phyloP scores from a whole-genome alignment of 2,797 vertebrate species.

The Sarcoramphus papa region DNA sequence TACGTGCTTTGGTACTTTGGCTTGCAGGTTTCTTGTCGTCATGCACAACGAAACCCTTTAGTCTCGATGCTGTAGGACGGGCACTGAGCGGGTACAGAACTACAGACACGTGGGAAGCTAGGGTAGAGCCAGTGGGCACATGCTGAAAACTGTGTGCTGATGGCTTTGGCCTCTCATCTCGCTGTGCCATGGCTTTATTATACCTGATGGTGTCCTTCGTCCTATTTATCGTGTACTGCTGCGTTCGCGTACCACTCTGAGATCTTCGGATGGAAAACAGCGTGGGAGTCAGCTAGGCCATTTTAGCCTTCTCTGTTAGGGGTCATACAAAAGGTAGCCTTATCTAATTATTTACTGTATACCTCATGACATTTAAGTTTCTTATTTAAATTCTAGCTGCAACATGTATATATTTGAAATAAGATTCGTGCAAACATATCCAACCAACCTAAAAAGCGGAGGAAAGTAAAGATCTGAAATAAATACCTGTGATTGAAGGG shows the following conservation, averaged over 20 bases:
- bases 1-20: background rate
- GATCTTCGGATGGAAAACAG: background rate
- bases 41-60: accelerated
- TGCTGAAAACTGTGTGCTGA: background rate
- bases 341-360: background rate
- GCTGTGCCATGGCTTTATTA: accelerated
- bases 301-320: background rate
- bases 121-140: background rate
- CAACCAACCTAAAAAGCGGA: background rate
- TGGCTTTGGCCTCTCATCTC: background rate
- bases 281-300: accelerated
- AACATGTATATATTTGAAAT: background rate
- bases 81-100: background rate
- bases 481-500: background rate
- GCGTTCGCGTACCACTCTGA: accelerated
- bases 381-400: background rate
- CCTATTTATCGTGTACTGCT: background rate
- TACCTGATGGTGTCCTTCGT: background rate
- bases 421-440: background rate
- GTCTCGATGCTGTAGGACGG: background rate
- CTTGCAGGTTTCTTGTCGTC: background rate
- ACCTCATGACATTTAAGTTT: background rate
- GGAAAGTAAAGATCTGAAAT: background rate
- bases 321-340: background rate
- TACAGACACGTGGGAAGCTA: accelerated